Evolutionary conservation across 2,888 invertebrate genomes (phyloP), one percentile per base, ranked within the genome.

Genomic region (Ectemnius continuus): DNA sequence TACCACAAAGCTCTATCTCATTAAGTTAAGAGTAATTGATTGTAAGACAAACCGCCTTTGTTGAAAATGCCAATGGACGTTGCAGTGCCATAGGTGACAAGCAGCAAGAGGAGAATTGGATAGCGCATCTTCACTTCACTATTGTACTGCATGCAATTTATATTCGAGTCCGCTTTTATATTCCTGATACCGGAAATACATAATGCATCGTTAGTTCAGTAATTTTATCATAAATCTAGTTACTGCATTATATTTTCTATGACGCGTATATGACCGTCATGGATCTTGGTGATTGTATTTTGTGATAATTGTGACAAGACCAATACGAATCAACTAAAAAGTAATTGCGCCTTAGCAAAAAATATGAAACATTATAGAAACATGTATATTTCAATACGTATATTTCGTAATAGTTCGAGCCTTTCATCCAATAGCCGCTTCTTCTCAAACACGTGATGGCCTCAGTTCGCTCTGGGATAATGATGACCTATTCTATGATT

Each of bases 141-240:
- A 73, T 62, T 62, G 26, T 36, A 46, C 28, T 67, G 52, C 61
- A 67, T 63, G 56, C 64, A 56, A 18, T 48, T 48, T 59, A 66
- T 63, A 45, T 59, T 65, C 61, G 36, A 56, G 28, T 64, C 64
- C 47, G 56, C 28, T 73, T 80, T 80, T 84, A 80, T 83, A 83
- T 71, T 59, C 62, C 20, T 56, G 61, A n/a, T 23, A 47, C 67
- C 84, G 86, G 86, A 86, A 84, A 72, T 79, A 71, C 82, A 78
- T 82, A 71, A 68, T 36, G 67, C 77, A 65, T 84, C 73, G 69
- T 85, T 83, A 85, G 66, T 62, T 45, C 13, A 61, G 78, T 76
- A 76, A 80, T 85, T 84, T 73, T 84, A 83, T 84, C 84, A 16
- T 58, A 63, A 69, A 84, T 80, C 76, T 67, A 59, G 52, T 60